These are phyloP conservation scores for Caenorhabditis sp. DNA, from an alignment of 2,888 invertebrate species.

Conservation along the genomic window DNA sequence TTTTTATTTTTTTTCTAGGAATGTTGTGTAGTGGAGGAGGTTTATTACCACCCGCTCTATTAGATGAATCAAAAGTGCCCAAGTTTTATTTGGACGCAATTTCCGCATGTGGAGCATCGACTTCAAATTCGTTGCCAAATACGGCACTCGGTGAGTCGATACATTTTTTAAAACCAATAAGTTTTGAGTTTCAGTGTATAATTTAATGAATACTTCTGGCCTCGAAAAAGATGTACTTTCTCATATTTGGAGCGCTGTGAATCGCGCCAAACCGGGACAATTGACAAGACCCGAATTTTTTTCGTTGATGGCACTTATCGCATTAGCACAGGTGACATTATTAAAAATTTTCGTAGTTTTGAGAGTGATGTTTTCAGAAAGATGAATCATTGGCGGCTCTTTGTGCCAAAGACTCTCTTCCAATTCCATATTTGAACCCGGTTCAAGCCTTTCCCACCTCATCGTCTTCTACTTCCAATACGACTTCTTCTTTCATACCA, in stretches of 20 bases:
- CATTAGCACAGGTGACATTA: conserved; percentile 73
- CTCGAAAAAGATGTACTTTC: conserved; percentile 73
- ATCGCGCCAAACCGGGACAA: conserved; percentile 73
- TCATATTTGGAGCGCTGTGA: conserved; percentile 74
- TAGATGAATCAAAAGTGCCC: conserved; percentile 63
- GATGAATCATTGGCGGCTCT: conserved; percentile 62
- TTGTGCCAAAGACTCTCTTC: conserved; percentile 55
- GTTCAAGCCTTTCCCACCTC: conserved; percentile 37
- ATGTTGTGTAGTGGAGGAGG: conserved; percentile 60
- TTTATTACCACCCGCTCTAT: conserved; percentile 61
- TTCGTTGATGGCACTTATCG: conserved; percentile 74
- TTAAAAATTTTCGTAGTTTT: not conserved
- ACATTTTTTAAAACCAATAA: not conserved
- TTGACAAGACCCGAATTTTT: conserved; percentile 73
- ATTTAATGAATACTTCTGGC: conserved; percentile 73
- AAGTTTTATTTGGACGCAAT: conserved; percentile 65
- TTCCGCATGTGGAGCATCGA: conserved; percentile 58
- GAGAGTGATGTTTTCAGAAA: conserved; percentile 34
- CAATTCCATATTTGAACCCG: conserved; percentile 59
- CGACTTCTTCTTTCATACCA: conserved; percentile 25
- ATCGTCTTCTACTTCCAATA: conserved; percentile 7
- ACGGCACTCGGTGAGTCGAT: conserved; percentile 51
- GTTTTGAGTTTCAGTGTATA: conserved; percentile 71
- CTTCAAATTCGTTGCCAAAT: conserved; percentile 51
- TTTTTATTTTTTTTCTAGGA: conserved; percentile 26